Base-by-base conservation (phyloP, 2,888 invertebrate species). In the Apamea crenata region DNA sequence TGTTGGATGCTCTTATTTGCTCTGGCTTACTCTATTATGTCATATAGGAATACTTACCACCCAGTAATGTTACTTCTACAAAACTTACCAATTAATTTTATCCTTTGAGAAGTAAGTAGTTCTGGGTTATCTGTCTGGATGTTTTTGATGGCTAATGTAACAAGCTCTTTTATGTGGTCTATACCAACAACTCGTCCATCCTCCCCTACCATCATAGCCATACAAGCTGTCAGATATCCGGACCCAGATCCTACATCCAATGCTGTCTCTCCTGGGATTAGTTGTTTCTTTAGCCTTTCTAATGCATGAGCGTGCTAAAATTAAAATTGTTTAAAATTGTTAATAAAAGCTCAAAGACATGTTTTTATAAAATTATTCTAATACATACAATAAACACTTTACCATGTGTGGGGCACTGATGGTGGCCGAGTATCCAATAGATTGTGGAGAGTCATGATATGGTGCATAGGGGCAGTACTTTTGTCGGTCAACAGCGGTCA, bases 321-420 rank as follows among this genome's bases (percentile, higher is more conserved):
- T n/a, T 21, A 8, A 59, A 44, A 82, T 70, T 1, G 8, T 32
- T 18, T 16, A 18, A 53, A 25, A n/a, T 18, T 10, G 10, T 56
- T 80, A 71, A 29, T 69, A 29, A 69, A 59, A 6, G 5, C 1
- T 12, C 21, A 59, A 81, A 40, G 2, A 21, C 2, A 53, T 65
- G 14, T 65, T 69, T 50, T 16, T 8, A 59, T 1, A 16, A 47
- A 74, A 56, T 32, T 2, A 82, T 59, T 59, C 12, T 0, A 44
- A 10, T 66, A 32, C 21, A 70, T 66, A 32, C 21, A 70, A 63
- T 25, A 67, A 47, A 63, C 3, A 74, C 29, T 56, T 93, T 96
- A 99, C 99, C 99, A 99, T 99, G 94, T 99, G 99, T 21, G 99
- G 99, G 59, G 99, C 99, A 95, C 99, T 99, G 83, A 99, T 99